phyloP scores from a whole-genome alignment of 2,797 vertebrate genomes.

The Betta splendens region DNA sequence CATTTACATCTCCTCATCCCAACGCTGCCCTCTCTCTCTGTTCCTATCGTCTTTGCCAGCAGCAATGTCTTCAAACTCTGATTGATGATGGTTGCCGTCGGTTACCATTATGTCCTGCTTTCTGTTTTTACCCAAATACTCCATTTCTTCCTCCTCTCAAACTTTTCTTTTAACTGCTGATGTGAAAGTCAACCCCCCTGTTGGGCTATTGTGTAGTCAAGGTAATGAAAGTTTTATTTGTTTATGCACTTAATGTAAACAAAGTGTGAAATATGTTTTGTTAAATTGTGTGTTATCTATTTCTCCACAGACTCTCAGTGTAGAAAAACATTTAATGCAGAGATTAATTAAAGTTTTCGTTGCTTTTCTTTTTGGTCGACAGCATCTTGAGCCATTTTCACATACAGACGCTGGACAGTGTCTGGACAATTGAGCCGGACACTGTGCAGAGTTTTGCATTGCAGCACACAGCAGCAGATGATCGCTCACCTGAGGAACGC shows the following conservation, averaged over 20 bases:
- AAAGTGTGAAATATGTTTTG: not conserved
- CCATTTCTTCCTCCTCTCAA: slow-evolving; percentile 21
- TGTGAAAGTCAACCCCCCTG: slow-evolving; percentile 55
- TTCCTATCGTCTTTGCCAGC: slow-evolving; percentile 76
- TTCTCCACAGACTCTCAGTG: no score
- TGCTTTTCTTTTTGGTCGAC: no score
- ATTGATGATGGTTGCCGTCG: slow-evolving; percentile 77
- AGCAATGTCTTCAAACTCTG: slow-evolving; percentile 79
- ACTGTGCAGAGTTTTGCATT: no score
- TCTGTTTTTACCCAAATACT: slow-evolving; percentile 73
- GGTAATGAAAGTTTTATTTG: slow-evolving; percentile 9
- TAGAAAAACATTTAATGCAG: no score
- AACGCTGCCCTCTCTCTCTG: slow-evolving; percentile 36
- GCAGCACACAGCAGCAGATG: no score
- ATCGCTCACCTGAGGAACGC: no score
- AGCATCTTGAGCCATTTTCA: no score
- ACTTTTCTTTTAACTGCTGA: slow-evolving; percentile 39
- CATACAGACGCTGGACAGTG: no score
- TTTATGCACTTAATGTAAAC: not conserved
- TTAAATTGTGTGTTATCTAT: no score
- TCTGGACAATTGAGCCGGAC: no score
- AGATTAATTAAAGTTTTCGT: no score
- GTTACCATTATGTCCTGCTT: slow-evolving; percentile 76
- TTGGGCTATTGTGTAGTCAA: slow-evolving; percentile 27
- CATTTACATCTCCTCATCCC: slow-evolving; percentile 55